Evolutionary conservation across 2,888 invertebrate species (phyloP).

Genomic region (Nudaria mundana): DNA sequence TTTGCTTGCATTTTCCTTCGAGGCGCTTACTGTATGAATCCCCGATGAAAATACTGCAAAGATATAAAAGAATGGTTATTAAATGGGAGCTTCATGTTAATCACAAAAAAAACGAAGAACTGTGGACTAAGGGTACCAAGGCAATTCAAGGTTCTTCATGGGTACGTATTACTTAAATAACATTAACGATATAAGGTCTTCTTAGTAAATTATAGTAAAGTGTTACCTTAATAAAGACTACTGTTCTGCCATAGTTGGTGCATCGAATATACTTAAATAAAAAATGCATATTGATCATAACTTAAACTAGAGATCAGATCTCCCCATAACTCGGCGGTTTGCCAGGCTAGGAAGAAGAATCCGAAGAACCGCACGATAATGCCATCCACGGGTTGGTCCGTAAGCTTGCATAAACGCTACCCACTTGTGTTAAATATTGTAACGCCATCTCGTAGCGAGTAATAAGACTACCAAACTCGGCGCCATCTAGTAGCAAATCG

Average conservation of each 20-base stretch:
- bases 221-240: too few relatives aligned
- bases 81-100: not conserved
- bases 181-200: too few relatives aligned
- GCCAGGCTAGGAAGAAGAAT: slow-evolving; percentile 99
- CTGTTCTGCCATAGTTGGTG: too few relatives aligned
- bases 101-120: too few relatives aligned
- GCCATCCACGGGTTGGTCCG: slow-evolving; percentile 92
- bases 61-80: slow-evolving; percentile 2
- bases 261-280: too few relatives aligned
- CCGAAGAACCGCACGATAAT: slow-evolving; percentile 98
- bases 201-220: too few relatives aligned
- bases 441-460: too few relatives aligned
- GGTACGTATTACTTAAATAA: too few relatives aligned
- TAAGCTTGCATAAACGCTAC: slow-evolving; percentile 89
- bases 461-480: too few relatives aligned
- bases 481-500: too few relatives aligned
- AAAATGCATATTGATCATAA: slow-evolving; percentile 22
- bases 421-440: slow-evolving; percentile 97
- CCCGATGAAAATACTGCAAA: slow-evolving; percentile 88
- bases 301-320: slow-evolving; percentile 96
- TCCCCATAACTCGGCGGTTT: slow-evolving; percentile 97
- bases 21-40: slow-evolving; percentile 81
- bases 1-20: slow-evolving; percentile 67
- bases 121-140: too few relatives aligned
- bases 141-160: too few relatives aligned